These are phyloP conservation scores for Odontesthes bonariensis DNA, from an alignment of 2,113 vertebrate species.

Conservation along the genomic window DNA sequence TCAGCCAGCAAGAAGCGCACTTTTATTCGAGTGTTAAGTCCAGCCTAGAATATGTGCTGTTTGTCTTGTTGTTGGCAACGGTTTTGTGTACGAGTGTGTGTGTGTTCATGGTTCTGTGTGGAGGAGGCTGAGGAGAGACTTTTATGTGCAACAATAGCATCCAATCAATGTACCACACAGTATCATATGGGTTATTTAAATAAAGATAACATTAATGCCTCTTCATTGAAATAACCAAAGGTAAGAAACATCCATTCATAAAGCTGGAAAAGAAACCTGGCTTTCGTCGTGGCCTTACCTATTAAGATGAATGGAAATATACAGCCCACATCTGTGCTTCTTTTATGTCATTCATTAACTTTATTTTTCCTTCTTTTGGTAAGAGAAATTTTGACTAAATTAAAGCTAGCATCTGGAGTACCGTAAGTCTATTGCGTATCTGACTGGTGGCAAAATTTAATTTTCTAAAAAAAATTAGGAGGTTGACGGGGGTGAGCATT, in stretches of 20 bases:
- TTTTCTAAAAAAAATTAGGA: neutral
- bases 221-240: conserved; percentile 19
- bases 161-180: conserved; percentile 41
- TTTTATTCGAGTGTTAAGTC: conserved; percentile 84
- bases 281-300: conserved; percentile 14
- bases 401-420: neutral
- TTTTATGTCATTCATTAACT: neutral
- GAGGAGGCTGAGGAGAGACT: conserved; percentile 51
- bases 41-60: conserved; percentile 66
- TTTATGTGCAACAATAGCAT: conserved; percentile 56
- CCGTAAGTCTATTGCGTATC: too few species aligned
- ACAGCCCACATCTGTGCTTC: conserved; percentile 1
- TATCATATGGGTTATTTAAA: conserved; percentile 41
- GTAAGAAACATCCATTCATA: conserved; percentile 58
- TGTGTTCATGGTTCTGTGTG: conserved; percentile 39
- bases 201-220: conserved; percentile 44
- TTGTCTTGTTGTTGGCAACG: conserved; percentile 48
- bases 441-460: conserved; percentile 15
- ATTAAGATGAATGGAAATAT: conserved; percentile 4
- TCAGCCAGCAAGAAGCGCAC: conserved; percentile 75
- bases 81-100: conserved; percentile 36
- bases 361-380: neutral
- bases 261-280: conserved; percentile 34
- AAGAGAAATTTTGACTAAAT: conserved; percentile 1
- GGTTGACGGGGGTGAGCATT: conserved; percentile 6